These are phyloP conservation scores for Protodeltote pygarga DNA, from an alignment of 2,888 invertebrate species.

Conservation along the genomic window DNA sequence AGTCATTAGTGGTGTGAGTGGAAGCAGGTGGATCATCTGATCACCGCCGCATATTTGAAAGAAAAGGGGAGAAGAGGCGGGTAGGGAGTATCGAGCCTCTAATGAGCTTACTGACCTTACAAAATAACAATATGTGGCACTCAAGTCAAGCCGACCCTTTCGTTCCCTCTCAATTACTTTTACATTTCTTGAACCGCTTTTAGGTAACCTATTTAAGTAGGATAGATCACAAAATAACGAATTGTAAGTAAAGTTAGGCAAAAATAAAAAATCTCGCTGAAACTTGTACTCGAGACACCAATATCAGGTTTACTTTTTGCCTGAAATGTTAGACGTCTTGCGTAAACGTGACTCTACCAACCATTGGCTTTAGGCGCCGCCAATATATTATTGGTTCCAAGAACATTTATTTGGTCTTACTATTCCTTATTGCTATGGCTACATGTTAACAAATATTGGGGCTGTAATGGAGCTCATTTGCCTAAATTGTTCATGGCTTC, in stretches of 20 bases:
- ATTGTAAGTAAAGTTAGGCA: neutral
- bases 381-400: conserved; percentile 29
- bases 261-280: neutral
- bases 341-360: conserved; percentile 28
- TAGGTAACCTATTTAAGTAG: too few species aligned
- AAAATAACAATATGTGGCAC: too few species aligned
- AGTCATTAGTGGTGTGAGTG: too few species aligned
- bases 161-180: too few species aligned
- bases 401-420: conserved; percentile 22
- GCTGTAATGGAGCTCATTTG: conserved; percentile 22
- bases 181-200: too few species aligned
- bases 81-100: too few species aligned
- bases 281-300: neutral
- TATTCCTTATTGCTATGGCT: conserved; percentile 20
- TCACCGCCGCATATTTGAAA: too few species aligned
- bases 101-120: too few species aligned
- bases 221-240: too few species aligned
- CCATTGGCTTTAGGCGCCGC: conserved; percentile 28
- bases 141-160: too few species aligned
- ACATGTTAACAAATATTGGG: conserved; percentile 26
- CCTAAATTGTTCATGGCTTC: conserved; percentile 22
- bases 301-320: conserved; percentile 9
- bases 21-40: too few species aligned
- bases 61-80: too few species aligned
- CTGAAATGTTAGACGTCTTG: conserved; percentile 26